These are phyloP conservation scores for Plagodis dolabraria DNA, from an alignment of 2,888 invertebrate genomes.

Conservation along the genomic window DNA sequence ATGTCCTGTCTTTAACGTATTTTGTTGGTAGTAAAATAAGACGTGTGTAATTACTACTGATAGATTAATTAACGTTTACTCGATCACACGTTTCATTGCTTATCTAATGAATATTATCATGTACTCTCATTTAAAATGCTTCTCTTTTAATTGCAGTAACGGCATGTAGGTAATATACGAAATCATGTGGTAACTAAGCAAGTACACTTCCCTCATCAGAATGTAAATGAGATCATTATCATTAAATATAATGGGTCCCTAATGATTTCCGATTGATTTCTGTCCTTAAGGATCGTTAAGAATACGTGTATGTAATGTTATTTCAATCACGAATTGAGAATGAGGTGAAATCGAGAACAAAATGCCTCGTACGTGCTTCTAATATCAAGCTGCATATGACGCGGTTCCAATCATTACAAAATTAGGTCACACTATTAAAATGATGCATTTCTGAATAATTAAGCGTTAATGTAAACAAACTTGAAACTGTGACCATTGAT, in stretches of 20 bases:
- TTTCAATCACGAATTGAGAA: slow-evolving; percentile 35
- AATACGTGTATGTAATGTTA: slow-evolving; percentile 34
- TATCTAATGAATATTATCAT: slow-evolving; percentile 12
- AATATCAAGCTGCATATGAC: slow-evolving; percentile 31
- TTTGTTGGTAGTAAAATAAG: slow-evolving; percentile 28
- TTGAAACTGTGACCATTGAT: too few relatives aligned
- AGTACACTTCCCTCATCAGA: slow-evolving; percentile 23
- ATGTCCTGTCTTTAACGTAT: slow-evolving; percentile 23
- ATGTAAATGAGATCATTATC: slow-evolving; percentile 18
- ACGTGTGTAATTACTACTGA: slow-evolving; percentile 20
- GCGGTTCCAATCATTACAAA: slow-evolving; percentile 34
- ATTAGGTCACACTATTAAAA: slow-evolving; percentile 33
- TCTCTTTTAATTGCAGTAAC: slow-evolving; percentile 7
- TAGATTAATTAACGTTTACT: slow-evolving; percentile 10
- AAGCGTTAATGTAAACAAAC: too few relatives aligned
- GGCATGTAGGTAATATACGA: slow-evolving; percentile 12
- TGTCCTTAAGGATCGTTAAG: slow-evolving; percentile 23
- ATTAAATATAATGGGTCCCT: slow-evolving; percentile 27
- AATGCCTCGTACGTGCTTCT: slow-evolving; percentile 36
- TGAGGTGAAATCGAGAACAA: slow-evolving; percentile 44
- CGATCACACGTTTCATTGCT: slow-evolving; percentile 15
- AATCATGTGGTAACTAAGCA: slow-evolving; percentile 22
- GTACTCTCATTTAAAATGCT: slow-evolving; percentile 20
- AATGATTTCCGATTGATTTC: slow-evolving; percentile 18
- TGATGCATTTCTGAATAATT: slow-evolving; percentile 1